Evolutionary conservation across 1,140 invertebrate species (phyloP).

Genomic region (Pachypeltis micranthus): DNA sequence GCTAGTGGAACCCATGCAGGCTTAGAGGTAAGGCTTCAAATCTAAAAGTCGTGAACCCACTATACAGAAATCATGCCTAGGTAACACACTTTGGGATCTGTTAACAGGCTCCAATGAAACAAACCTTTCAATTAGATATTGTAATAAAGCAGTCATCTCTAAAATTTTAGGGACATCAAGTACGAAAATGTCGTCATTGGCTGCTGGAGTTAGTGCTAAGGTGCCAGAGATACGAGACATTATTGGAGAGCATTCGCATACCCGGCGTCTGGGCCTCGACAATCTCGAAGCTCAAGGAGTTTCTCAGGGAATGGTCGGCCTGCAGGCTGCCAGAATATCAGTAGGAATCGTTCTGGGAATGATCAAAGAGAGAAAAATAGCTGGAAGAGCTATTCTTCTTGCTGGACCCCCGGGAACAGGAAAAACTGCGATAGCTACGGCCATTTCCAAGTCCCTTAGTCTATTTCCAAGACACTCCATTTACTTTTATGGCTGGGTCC

Average conservation of each 20-base stretch:
- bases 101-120: too few species aligned
- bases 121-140: too few species aligned
- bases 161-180: too few species aligned
- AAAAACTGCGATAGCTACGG: constrained; percentile 95
- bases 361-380: constrained; percentile 96
- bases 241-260: not conserved
- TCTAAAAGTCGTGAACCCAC: too few species aligned
- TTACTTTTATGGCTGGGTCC: constrained; percentile 94
- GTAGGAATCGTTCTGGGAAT: constrained; percentile 93
- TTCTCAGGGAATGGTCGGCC: constrained; percentile 96
- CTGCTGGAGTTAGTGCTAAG: too few species aligned
- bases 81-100: too few species aligned
- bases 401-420: constrained; percentile 94
- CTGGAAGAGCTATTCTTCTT: constrained; percentile 85
- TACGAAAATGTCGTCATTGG: too few species aligned
- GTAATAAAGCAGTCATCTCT: too few species aligned
- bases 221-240: too few species aligned
- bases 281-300: constrained; percentile 36
- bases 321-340: constrained; percentile 74
- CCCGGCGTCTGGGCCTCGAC: not conserved
- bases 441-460: constrained; percentile 84
- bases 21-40: too few species aligned
- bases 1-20: too few species aligned
- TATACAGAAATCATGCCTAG: too few species aligned
- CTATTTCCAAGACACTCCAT: constrained; percentile 91